A percentile compares a stretch with the other conserved stretches of the same genome.
These are phyloP conservation scores for Elachura formosa DNA, from an alignment of 2,113 vertebrate species.

Conservation along the genomic window DNA sequence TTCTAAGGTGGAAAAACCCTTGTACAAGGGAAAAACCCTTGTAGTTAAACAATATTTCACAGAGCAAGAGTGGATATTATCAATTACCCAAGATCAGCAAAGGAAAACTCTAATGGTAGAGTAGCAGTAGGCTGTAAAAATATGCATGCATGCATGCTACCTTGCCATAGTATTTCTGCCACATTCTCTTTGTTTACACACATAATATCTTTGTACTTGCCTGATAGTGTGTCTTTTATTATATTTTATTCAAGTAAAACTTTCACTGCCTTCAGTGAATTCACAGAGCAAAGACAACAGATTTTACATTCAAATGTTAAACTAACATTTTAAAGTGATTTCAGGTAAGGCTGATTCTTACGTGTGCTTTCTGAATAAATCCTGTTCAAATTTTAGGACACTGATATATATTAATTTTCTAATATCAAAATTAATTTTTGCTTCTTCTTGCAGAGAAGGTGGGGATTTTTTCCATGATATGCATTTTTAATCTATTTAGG, in stretches of 20 bases:
- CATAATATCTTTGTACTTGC: not conserved
- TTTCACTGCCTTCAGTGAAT: not conserved
- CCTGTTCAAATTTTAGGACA: not conserved
- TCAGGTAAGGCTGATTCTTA: not conserved
- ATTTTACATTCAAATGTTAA: not conserved
- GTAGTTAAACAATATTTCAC: not conserved
- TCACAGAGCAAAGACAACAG: not conserved
- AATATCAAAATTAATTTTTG: not conserved
- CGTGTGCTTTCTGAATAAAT: not conserved
- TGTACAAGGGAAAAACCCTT: not conserved
- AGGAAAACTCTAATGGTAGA: not conserved
- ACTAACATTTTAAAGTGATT: not conserved
- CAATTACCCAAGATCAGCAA: not conserved
- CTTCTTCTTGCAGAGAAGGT: accelerated
- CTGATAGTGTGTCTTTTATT: not conserved
- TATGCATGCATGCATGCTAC: not conserved
- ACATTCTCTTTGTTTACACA: not conserved
- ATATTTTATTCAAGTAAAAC: not conserved
- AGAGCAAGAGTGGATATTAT: not conserved
- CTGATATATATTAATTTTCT: not conserved
- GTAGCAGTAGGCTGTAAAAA: not conserved
- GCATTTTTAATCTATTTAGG: not conserved
- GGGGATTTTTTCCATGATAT: not conserved
- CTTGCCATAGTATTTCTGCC: not conserved
- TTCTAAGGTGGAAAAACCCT: not conserved